Conservation (phyloP, 2,797 vertebrate species). For the Urosaurus nigricauda region DNA sequence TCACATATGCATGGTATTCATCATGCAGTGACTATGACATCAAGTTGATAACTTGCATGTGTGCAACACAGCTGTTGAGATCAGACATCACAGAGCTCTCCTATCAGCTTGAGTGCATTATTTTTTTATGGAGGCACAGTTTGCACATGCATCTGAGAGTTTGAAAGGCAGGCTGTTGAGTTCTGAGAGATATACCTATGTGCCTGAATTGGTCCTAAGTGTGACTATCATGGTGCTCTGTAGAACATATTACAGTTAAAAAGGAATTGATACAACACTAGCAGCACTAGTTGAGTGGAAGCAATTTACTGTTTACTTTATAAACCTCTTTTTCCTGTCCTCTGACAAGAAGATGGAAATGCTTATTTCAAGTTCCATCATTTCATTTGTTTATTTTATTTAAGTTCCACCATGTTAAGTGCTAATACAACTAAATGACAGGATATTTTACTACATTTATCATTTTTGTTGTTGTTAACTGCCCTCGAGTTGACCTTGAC, state of each 20-base stretch:
- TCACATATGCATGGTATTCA: background rate
- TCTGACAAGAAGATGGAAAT: background rate
- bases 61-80: background rate
- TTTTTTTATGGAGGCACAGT: background rate
- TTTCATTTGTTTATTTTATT: background rate
- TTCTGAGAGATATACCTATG: background rate
- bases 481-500: no score
- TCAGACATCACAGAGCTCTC: conserved; percentile 1
- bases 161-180: background rate
- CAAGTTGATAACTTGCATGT: background rate
- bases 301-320: background rate
- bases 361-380: background rate
- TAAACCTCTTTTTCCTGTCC: background rate
- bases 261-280: no score
- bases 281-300: no score
- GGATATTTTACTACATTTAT: no score
- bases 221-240: background rate
- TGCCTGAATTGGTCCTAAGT: background rate
- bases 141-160: background rate
- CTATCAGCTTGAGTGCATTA: background rate
- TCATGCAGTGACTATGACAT: background rate
- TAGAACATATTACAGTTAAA: background rate
- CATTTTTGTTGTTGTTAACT: no score
- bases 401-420: no score
- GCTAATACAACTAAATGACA: no score